Evolutionary conservation across 2,113 vertebrate genomes (phyloP).

Genomic region (Aix galericulata): DNA sequence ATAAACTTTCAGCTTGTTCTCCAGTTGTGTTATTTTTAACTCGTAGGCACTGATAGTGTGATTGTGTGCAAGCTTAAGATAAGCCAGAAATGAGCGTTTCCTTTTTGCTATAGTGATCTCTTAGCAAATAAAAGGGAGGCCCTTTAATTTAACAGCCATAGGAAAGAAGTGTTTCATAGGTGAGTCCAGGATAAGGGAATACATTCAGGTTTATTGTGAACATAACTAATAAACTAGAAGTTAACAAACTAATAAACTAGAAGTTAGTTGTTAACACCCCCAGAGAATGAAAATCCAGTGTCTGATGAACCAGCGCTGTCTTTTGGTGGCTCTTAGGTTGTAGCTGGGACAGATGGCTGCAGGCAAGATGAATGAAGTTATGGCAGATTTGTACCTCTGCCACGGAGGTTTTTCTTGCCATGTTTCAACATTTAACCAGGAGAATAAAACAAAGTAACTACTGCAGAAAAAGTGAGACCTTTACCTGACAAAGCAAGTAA

Average conservation of each 20-base stretch:
- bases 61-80: slow-evolving; percentile 33
- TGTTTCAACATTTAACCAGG: neutral
- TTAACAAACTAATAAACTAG: neutral
- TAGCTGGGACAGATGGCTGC: neutral
- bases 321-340: neutral
- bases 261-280: neutral
- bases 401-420: neutral
- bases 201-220: neutral
- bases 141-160: neutral
- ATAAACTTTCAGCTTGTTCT: slow-evolving; percentile 51
- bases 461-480: neutral
- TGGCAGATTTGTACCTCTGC: accelerated
- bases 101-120: slow-evolving; percentile 1
- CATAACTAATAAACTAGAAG: neutral
- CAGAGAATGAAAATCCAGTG: neutral
- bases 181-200: neutral
- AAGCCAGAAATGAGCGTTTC: slow-evolving; percentile 27
- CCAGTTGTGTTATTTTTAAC: slow-evolving; percentile 32
- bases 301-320: neutral
- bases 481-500: neutral
- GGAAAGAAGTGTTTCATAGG: neutral
- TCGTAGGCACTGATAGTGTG: neutral
- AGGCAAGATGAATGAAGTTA: neutral
- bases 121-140: neutral
- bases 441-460: neutral